Base-by-base conservation (phyloP, 2,797 vertebrate genomes). In the Lemur catta region DNA sequence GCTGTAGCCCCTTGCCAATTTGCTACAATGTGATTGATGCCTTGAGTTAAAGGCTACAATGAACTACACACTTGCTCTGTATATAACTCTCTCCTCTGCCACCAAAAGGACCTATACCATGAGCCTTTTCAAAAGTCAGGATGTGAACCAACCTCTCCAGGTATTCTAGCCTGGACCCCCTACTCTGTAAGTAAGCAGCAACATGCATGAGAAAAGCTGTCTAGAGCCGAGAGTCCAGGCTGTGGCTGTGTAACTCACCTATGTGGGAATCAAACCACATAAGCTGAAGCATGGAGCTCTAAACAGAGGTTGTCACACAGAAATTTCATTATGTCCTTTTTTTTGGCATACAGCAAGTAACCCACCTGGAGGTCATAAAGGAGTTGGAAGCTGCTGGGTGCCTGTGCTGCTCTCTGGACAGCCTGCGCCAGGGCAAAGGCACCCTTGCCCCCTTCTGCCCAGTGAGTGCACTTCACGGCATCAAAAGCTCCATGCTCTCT, bases 391-490 rank as follows among this genome's bases (percentile, higher is more conserved):
- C 98, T 98, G 98, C 98, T 99, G 50, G 99, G 99, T 28, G 98
- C 95, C 55, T 98, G 98, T 0, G 99, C 99, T 48, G 99, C 99
- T 94, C 98, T 99, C 98, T 99, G 99, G 57, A 99, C 99, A 0
- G 99, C 99, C 81, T 89, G 97, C 6, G 99, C 99, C 30, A 99
- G 98, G 2, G 99, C 99, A 43, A 99, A 67, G 0, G 99, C 99
- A 1, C 99, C 99, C 41, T 98, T 99, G 4, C 99, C 99, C 0
- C 99, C 99, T 69, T 99, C 99, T 12, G 99, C 99, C 99, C 99
- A 99, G 98, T 99, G 99, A 92, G 98, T 98, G 97, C 99, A 99
- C 48, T 98, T 99, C 96, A 99, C 99, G 0, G 99, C 99, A 28
- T 99, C 99, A 0, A 99, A 99, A 0, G 99, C 99, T 80, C 99